phyloP scores from a whole-genome alignment of 2,797 vertebrate genomes.

The Momotus momota region DNA sequence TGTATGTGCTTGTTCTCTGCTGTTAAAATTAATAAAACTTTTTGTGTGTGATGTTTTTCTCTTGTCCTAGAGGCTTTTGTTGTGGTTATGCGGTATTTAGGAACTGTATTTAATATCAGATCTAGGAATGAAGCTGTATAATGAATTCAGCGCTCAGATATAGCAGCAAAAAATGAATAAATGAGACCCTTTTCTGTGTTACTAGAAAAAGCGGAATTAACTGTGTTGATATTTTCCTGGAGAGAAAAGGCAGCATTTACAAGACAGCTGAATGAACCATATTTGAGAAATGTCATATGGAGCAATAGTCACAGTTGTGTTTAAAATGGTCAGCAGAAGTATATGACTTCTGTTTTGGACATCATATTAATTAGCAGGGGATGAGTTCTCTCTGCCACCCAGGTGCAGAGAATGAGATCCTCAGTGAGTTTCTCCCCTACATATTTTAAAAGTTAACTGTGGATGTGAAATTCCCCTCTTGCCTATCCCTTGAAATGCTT shows the following conservation, averaged over 20 bases:
- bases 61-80: not conserved
- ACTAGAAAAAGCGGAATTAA: not conserved
- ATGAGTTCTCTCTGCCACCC: not conserved
- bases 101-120: conserved; percentile 1
- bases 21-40: conserved; percentile 15
- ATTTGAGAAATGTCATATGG: not conserved
- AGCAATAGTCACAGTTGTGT: not conserved
- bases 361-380: not conserved
- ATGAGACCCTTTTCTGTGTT: not conserved
- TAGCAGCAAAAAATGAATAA: not conserved
- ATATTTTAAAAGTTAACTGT: not conserved
- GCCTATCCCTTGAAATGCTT: not conserved
- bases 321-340: not conserved
- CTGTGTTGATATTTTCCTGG: not conserved
- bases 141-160: not conserved
- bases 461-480: not conserved
- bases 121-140: not conserved
- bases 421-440: not conserved
- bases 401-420: not conserved
- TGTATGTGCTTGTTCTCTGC: not conserved
- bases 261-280: not conserved
- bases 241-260: not conserved
- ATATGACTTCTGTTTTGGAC: not conserved
- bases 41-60: not conserved
- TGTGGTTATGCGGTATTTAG: not conserved